Evolutionary conservation across 2,888 invertebrate species (phyloP).

Genomic region (Eupithecia inturbata): DNA sequence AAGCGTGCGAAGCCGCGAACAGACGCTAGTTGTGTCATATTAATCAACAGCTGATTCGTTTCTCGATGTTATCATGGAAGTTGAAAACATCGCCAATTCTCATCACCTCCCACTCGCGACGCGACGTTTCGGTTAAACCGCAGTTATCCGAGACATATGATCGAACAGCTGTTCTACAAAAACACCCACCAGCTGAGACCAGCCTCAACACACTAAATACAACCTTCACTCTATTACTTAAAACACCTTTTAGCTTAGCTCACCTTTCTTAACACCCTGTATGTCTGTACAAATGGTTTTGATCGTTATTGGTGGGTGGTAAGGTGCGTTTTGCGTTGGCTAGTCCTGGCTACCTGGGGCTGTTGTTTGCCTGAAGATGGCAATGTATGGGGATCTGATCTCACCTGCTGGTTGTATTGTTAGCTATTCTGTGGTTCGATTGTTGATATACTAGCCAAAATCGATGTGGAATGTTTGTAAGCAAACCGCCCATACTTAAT

Average conservation of each 20-base stretch:
- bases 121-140: slow-evolving; percentile 17
- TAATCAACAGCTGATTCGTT: neutral
- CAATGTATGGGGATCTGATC: neutral
- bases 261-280: neutral
- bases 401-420: neutral
- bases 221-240: neutral
- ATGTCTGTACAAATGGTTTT: neutral
- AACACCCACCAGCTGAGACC: slow-evolving; percentile 13
- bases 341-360: neutral
- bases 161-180: slow-evolving; percentile 6
- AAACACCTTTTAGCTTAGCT: neutral
- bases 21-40: too few relatives aligned
- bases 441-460: too few relatives aligned
- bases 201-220: neutral
- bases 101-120: neutral
- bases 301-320: neutral
- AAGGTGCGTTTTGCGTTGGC: neutral
- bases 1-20: too few relatives aligned
- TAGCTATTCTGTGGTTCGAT: neutral
- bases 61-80: neutral
- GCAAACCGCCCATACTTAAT: too few relatives aligned
- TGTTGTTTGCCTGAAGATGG: neutral
- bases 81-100: neutral
- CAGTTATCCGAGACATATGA: slow-evolving; percentile 18
- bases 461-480: too few relatives aligned